A percentile compares a stretch with the other conserved stretches of the same genome.
phyloP scores from a whole-genome alignment of 2,113 vertebrate species.

The Scolopax mira region DNA sequence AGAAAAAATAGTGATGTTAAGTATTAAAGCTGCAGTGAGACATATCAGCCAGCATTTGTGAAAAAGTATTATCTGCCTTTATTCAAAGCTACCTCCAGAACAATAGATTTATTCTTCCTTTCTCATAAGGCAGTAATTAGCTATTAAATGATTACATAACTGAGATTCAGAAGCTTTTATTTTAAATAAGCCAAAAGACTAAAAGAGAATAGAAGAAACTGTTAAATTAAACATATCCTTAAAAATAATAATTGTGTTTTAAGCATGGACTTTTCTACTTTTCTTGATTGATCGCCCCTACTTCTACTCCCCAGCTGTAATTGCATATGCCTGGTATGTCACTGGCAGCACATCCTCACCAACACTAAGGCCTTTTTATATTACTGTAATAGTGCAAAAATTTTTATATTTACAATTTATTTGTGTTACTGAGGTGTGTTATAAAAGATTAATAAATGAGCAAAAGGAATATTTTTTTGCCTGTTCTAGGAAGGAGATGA shows the following conservation, averaged over 20 bases:
- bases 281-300: neutral
- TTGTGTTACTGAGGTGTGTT: neutral
- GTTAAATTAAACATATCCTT: neutral
- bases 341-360: neutral
- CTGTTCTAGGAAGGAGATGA: neutral
- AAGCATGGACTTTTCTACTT: neutral
- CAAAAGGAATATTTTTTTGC: neutral
- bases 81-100: neutral
- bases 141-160: neutral
- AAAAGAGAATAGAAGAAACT: neutral
- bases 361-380: neutral
- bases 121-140: neutral
- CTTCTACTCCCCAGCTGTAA: neutral
- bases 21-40: neutral
- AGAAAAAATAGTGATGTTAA: neutral
- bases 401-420: neutral
- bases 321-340: neutral
- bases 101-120: neutral
- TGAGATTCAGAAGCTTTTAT: neutral
- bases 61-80: neutral
- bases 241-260: neutral
- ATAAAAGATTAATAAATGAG: neutral
- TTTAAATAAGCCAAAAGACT: neutral
- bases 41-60: neutral
- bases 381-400: neutral